Evolutionary conservation across 2,797 vertebrate species (phyloP), one percentile per base, ranked within the genome.

Genomic region (Sebastes kiyomatsui): DNA sequence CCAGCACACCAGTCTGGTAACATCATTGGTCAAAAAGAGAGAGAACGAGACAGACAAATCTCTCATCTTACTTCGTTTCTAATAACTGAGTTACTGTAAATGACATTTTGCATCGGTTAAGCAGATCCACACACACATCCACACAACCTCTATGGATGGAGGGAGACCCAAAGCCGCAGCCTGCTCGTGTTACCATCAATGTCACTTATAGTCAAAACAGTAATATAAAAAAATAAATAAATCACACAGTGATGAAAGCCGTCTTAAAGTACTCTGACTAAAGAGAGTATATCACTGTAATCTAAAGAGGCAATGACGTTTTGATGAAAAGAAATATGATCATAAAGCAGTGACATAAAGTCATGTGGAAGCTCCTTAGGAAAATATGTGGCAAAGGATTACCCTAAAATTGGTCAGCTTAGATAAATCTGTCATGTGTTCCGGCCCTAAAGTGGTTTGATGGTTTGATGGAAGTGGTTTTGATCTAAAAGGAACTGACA

Each of bases 61-160:
- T 84, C 75, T 83, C 73, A 59, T 83, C 60, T 84, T 46, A 64
- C 59, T 68, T 84, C 18, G 67, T 25, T 85, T 35, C 18, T 49
- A 66, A 62, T 69, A 71, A 81, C 33, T 2, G 25, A 58, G 55
- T 72, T 55, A 54, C 65, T 74, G 61, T 65, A 75, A 84, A 87
- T 80, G 74, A 84, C 60, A 76, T 79, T 71, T 25, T 72, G 38
- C 35, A 77, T 81, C 61, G 65, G 72, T 54, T 65, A 65, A 78
- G 72, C 14, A 67, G 74, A 82, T 68, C 18, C 49, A 49, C 35
- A 33, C 69, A 42, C 67, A 59, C 35, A 65, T n/a, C 55, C 69
- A 69, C 32, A 55, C 18, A 56, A 30, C 16, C 5, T 27, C 28
- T 20, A 32, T 11, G 32, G 60, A 56, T 61, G 73, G 46, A 74